Base-by-base conservation (phyloP, 1,140 invertebrate genomes). In the Drosophila orosa region DNA sequence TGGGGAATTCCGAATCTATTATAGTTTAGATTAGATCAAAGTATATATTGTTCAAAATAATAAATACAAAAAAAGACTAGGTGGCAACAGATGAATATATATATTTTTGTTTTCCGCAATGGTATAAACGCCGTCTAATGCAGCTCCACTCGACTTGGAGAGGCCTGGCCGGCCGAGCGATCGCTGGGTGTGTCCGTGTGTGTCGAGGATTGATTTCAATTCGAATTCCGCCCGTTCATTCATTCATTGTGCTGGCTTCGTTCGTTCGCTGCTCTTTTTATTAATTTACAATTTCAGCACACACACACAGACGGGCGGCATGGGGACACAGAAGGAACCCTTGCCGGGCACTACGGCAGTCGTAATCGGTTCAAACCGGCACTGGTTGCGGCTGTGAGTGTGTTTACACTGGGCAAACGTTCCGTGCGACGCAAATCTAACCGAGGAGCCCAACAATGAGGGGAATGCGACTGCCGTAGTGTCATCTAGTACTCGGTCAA, bases 261-360 rank as follows among this genome's bases (percentile, higher is more conserved):
- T 60, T 79, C 66, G 63, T 67, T 78, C 48, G 48, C 48, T 15
- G 48, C 48, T 52, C 48, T 79, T 76, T 80, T 87, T 87, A 89
- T 89, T 86, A 86, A 86, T 86, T 86, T 87, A 87, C 78, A 86
- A 86, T 87, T 86, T 86, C 78, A 86, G 62, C 83, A 65, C 78
- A 74, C 40, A 78, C 40, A 78, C 57, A 45, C 19, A 22, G 15
- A 35, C 13, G 19, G 10, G 6, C 47, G 25, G 45, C 25, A 61
- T n/a, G 60, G 15, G 65, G 40, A 66, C 9, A 58, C 24, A 57
- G 25, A 45, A 40, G 59, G 57, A 76, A 61, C 75, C 63, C 65
- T 73, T 48, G 59, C 55, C 73, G 24, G 29, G 27, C 37, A 52
- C 68, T 47, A 71, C 55, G 61, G 73, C 74, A 85, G 82, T 86